phyloP scores from a whole-genome alignment of 2,113 vertebrate species.

The Martes martes region DNA sequence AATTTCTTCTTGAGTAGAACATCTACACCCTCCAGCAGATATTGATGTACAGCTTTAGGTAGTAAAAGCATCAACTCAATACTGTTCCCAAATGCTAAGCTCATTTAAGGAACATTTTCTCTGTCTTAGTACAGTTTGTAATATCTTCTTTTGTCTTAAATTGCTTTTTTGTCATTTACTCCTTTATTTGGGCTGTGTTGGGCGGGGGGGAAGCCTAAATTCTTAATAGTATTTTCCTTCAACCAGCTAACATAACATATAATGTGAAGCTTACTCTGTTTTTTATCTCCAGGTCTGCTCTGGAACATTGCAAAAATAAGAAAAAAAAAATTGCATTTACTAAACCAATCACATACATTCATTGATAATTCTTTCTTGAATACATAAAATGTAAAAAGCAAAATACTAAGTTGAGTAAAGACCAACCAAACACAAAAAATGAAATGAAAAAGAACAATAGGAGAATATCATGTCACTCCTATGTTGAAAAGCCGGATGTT shows the following conservation, averaged over 20 bases:
- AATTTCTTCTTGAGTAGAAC: slow-evolving; percentile 63
- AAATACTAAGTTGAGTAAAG: background rate
- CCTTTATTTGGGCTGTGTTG: background rate
- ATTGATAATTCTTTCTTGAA: background rate
- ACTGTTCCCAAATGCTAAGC: slow-evolving; percentile 46
- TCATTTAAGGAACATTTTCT: slow-evolving; percentile 56
- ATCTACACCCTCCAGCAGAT: slow-evolving; percentile 65
- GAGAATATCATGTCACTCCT: background rate
- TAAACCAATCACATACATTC: background rate
- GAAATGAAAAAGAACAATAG: background rate
- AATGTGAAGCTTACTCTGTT: background rate
- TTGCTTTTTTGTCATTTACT: slow-evolving; percentile 52
- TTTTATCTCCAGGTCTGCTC: background rate
- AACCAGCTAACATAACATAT: background rate
- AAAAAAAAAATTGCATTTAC: background rate
- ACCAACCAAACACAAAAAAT: background rate
- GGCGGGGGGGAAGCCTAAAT: background rate
- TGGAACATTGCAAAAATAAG: background rate
- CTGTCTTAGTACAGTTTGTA: slow-evolving; percentile 34
- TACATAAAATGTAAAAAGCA: background rate
- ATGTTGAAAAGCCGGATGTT: background rate
- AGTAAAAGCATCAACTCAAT: background rate
- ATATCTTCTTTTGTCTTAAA: slow-evolving; percentile 47
- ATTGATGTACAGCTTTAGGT: slow-evolving; percentile 30
- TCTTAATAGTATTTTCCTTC: slow-evolving; percentile 41